Base-by-base conservation (phyloP, 2,888 invertebrate species). In the Metallyticus violacea region DNA sequence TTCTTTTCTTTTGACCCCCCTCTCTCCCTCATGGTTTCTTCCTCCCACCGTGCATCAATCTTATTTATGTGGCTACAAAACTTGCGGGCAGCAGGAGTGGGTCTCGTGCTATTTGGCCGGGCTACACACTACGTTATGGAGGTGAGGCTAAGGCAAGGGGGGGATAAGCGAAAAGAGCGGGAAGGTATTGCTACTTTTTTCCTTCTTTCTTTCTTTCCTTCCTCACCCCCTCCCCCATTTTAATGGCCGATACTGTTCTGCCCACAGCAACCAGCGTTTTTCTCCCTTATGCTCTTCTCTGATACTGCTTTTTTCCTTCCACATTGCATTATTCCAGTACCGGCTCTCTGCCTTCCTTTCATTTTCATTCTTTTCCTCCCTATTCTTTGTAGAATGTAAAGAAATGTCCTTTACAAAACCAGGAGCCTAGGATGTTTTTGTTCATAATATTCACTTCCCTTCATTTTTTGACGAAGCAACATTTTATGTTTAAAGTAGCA, bases 61-160 rank as follows among this genome's bases (percentile, higher is more conserved):
- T 91, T 91, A 91, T 92, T 92, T 92, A 92, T 92, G 91, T 91
- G 91, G 91, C 91, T 91, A 91, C 91, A 92, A 92, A 91, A 91
- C 91, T 91, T 90, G 90, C 88, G 89, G 90, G 40, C 40, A 62
- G 40, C 40, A 88, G 88, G 88, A 87, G 88, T 85, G 88, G 87
- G 88, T 84, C 82, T 27, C 81, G 81, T 86, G 88, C 85, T 85
- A 88, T 88, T 88, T 86, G 85, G 86, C 83, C 78, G 78, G 27
- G 40, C 40, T 62, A 62, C 40, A 62, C 40, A 62, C 40, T 62
- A 62, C 40, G 40, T 62, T 62, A 62, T 62, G 40, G 40, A 62
- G 40, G 40, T 62, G 40, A 62, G 40, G 40, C 40, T 62, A 62
- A 62, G 40, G 40, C 9, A 62, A 62, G 40, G 40, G 40, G 40